These are phyloP conservation scores for Melieria crassipennis DNA, from an alignment of 2,888 invertebrate genomes.

Conservation along the genomic window DNA sequence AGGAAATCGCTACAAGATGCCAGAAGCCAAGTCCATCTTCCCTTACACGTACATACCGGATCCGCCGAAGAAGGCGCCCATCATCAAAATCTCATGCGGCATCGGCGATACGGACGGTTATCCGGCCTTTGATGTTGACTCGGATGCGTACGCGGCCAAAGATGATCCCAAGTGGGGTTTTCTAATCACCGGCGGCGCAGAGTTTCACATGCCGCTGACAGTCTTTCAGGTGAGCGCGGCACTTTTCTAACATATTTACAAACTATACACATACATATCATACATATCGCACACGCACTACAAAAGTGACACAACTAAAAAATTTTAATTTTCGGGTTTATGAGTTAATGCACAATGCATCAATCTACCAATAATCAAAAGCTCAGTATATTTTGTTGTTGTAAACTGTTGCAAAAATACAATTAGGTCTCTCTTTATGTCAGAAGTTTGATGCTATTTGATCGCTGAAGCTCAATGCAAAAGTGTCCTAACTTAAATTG, in stretches of 20 bases:
- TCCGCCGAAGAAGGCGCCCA: constrained; percentile 57
- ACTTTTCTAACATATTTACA: not conserved
- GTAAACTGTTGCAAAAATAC: no score
- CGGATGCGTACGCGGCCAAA: constrained; percentile 59
- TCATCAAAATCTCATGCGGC: constrained; percentile 62
- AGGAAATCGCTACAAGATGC: constrained; percentile 48
- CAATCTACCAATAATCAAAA: no score
- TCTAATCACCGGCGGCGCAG: constrained; percentile 66
- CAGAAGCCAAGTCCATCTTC: constrained; percentile 53
- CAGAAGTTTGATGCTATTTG: no score
- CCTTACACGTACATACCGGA: constrained; percentile 54
- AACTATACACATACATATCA: not conserved
- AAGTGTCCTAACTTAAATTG: no score
- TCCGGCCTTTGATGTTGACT: constrained; percentile 64
- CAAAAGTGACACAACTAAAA: no score
- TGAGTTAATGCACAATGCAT: no score
- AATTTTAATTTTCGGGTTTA: no score
- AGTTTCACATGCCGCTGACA: constrained; percentile 66
- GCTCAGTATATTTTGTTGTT: no score
- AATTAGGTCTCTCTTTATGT: no score
- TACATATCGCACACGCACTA: no score
- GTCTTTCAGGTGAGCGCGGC: constrained; percentile 64
- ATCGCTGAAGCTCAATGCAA: no score
- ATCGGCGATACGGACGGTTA: constrained; percentile 65
- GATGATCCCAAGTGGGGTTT: constrained; percentile 66